Evolutionary conservation across 2,888 invertebrate genomes (phyloP), one percentile per base, ranked within the genome.

Genomic region (Pyrrhosoma nymphula): DNA sequence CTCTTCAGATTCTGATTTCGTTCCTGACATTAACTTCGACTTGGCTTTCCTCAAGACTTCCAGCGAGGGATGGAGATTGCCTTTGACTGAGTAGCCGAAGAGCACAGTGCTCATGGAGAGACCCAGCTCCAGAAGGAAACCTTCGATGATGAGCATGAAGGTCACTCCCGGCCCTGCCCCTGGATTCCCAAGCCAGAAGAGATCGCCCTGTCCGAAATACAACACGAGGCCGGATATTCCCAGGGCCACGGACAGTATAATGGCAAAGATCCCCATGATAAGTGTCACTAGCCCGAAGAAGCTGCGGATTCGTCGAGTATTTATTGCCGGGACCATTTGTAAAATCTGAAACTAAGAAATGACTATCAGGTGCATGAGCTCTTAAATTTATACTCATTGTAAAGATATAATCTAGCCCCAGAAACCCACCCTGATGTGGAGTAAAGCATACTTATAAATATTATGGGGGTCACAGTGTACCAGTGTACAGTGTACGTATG

Each of bases 101-200:
- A 91, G 2, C 35, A 10, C 6, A 4, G 23, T 35, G 30, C 35
- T 39, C 23, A 60, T 2, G 20, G 90, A 30, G 23, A 60, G 60
- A 20, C 6, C 35, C 12, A 91, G 60, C 35, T 91, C 90, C 23
- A 91, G 35, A 12, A 91, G 0, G 23, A 91, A 91, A 14, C 90
- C 90, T 35, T 91, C 90, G 23, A 91, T 4, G 26, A 91, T 60
- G n/a, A 91, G 90, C 10, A 56, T 23, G 20, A 91, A 6, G 60
- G n/a, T 20, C 20, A 91, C 60, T 16, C 90, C 35, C 35, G 90
- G 90, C 35, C 90, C 90, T 23, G 23, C 14, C 35, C 8, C 60
- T 35, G 90, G 90, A n/a, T 60, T 91, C 12, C 90, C 90, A 8
- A 91, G 30, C 35, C n/a, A n/a, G 35, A 91, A 35, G 30, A 91